Evolutionary conservation across 2,797 vertebrate species (phyloP).

Genomic region (Scarus forsteni): DNA sequence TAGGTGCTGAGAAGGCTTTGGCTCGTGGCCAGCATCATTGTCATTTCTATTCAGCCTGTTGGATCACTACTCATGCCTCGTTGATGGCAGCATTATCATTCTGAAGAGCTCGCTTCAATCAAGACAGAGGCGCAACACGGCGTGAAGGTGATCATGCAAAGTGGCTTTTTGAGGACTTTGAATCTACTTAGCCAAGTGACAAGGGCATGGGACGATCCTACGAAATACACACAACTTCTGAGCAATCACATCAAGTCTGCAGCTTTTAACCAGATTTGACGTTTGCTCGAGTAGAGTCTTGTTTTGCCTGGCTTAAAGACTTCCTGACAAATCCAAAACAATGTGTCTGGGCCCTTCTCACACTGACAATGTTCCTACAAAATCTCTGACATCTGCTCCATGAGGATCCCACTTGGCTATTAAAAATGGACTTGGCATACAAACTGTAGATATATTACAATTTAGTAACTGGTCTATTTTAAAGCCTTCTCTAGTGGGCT

Average conservation of each 20-base stretch:
- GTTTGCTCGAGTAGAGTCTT: background rate
- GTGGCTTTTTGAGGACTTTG: constrained; percentile 47
- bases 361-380: constrained; percentile 32
- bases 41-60: constrained; percentile 67
- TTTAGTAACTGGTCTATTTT: constrained; percentile 10
- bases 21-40: constrained; percentile 62
- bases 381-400: constrained; percentile 33
- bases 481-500: background rate
- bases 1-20: constrained; percentile 63
- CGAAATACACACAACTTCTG: constrained; percentile 12
- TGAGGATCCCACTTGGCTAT: constrained; percentile 46
- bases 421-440: constrained; percentile 35
- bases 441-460: constrained; percentile 21
- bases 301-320: constrained; percentile 1
- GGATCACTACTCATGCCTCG: constrained; percentile 67
- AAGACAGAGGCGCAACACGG: constrained; percentile 47
- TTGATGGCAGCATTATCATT: constrained; percentile 75
- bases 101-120: constrained; percentile 63
- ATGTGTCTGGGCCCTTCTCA: background rate
- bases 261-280: background rate
- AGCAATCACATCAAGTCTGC: background rate
- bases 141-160: constrained; percentile 72
- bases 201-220: constrained; percentile 28
- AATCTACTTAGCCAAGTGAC: constrained; percentile 51
- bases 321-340: constrained; percentile 10